Evolutionary conservation across 2,797 vertebrate genomes (phyloP).

Genomic region (Megalops cyprinoides): DNA sequence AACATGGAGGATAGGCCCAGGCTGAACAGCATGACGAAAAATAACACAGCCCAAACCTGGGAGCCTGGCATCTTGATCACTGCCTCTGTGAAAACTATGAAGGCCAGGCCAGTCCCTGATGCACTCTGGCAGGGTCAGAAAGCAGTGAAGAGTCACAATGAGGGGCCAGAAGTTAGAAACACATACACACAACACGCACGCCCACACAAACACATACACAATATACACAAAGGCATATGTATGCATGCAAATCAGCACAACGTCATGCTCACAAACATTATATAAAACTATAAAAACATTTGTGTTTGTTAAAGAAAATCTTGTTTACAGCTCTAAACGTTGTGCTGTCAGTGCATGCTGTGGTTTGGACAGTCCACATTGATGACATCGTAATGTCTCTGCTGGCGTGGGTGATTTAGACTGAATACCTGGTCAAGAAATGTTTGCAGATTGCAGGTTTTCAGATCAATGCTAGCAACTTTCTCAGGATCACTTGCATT

Average conservation of each 20-base stretch:
- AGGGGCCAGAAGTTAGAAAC: background rate
- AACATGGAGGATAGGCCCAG: slow-evolving; percentile 87
- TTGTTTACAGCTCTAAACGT: background rate
- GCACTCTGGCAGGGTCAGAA: slow-evolving; percentile 66
- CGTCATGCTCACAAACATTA: background rate
- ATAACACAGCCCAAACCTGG: slow-evolving; percentile 80
- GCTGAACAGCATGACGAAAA: slow-evolving; percentile 84
- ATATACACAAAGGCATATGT: background rate
- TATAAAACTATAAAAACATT: background rate
- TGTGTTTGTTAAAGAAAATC: background rate
- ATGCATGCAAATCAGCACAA: background rate
- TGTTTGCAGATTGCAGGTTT: slow-evolving; percentile 71
- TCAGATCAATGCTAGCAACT: slow-evolving; percentile 67
- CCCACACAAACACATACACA: background rate
- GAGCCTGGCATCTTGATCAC: slow-evolving; percentile 81
- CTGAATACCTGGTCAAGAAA: slow-evolving; percentile 79
- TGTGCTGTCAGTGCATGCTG: background rate
- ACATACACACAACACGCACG: background rate
- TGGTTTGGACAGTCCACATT: background rate
- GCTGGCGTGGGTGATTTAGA: background rate
- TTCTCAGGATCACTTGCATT: slow-evolving; percentile 62
- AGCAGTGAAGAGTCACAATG: background rate
- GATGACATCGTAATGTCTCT: background rate
- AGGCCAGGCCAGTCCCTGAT: slow-evolving; percentile 83
- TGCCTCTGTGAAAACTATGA: slow-evolving; percentile 84